phyloP scores from a whole-genome alignment of 2,888 invertebrate species.

The Pammene aurita region DNA sequence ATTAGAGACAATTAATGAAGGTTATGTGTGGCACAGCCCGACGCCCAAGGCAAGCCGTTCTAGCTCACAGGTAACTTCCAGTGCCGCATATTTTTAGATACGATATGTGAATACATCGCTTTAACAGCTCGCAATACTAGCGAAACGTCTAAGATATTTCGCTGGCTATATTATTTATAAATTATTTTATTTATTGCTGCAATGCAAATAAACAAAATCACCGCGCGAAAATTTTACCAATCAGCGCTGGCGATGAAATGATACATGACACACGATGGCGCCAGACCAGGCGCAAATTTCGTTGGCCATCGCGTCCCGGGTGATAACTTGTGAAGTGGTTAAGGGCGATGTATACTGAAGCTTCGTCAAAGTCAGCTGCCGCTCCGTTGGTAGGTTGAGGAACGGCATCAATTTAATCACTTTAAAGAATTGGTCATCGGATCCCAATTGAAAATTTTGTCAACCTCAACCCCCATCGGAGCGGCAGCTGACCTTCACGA shows the following conservation, averaged over 20 bases:
- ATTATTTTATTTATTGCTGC: conserved; percentile 15
- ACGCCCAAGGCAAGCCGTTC: neutral
- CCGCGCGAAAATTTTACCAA: neutral
- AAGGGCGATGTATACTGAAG: no score
- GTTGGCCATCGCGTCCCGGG: neutral
- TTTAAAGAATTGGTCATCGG: no score
- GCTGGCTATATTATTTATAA: conserved; percentile 22
- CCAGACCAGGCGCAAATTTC: neutral
- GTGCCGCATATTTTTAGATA: neutral
- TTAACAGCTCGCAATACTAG: conserved; percentile 26
- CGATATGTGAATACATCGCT: neutral
- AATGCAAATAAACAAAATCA: neutral
- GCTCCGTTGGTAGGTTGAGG: no score
- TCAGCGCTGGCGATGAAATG: neutral
- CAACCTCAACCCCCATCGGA: no score
- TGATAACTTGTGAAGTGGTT: no score
- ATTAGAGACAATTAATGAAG: neutral
- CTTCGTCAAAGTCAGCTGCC: no score
- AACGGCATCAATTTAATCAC: no score
- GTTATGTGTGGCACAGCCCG: neutral
- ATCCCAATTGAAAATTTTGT: no score
- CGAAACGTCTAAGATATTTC: conserved; percentile 18
- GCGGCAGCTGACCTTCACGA: no score
- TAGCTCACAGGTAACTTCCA: neutral
- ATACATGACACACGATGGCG: neutral